Conservation (phyloP, 2,888 invertebrate genomes). For the Octonoba sinensis region DNA sequence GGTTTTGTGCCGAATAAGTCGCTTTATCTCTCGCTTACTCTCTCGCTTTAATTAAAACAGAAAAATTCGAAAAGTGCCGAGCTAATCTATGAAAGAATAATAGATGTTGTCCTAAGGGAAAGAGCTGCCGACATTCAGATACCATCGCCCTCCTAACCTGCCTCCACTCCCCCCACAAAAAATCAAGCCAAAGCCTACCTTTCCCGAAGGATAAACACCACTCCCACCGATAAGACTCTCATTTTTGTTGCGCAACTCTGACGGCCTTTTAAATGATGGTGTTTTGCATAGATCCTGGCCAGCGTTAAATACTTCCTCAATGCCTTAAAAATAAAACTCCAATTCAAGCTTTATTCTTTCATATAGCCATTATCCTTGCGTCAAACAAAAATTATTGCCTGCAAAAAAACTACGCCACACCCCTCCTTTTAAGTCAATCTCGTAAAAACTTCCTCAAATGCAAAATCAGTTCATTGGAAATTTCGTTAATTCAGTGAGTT, state of each 20-base stretch:
- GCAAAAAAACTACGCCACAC: too few species aligned
- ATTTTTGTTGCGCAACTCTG: constrained; percentile 47
- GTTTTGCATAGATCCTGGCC: constrained; percentile 42
- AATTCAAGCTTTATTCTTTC: neutral
- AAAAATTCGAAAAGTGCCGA: constrained; percentile 63
- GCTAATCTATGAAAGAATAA: constrained; percentile 65
- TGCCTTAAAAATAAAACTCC: neutral
- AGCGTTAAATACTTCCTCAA: constrained; percentile 12
- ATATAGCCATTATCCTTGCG: too few species aligned
- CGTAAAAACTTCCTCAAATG: too few species aligned
- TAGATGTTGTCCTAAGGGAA: constrained; percentile 64
- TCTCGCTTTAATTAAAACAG: constrained; percentile 63
- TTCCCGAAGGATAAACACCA: constrained; percentile 61
- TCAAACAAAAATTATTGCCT: too few species aligned
- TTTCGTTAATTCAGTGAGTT: too few species aligned
- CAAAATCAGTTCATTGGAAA: too few species aligned
- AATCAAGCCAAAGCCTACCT: constrained; percentile 55
- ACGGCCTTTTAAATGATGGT: constrained; percentile 62
- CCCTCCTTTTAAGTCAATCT: too few species aligned
- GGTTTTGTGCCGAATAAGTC: constrained; percentile 63
- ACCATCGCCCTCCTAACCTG: constrained; percentile 51
- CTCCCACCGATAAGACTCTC: constrained; percentile 50
- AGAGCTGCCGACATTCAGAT: constrained; percentile 52
- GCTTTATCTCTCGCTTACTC: constrained; percentile 47
- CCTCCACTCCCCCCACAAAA: constrained; percentile 36